Conservation (phyloP, 2,888 invertebrate genomes). For the Dasysyrphus tricinctus region DNA sequence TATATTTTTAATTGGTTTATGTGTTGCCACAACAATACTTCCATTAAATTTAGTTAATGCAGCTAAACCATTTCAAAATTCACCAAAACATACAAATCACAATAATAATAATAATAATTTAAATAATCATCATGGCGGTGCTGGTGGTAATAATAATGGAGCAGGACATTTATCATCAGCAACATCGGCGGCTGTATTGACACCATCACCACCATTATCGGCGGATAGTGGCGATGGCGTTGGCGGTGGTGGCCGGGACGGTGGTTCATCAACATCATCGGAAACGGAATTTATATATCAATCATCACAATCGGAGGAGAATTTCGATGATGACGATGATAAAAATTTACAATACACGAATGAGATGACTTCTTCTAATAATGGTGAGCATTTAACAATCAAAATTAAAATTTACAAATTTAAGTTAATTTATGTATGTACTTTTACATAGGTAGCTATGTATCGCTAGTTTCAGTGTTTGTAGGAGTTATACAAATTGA, state of each 20-base stretch:
- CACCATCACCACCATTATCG: conserved; percentile 79
- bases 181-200: conserved; percentile 73
- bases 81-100: conserved; percentile 67
- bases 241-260: conserved; percentile 40
- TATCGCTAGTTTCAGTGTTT: too few relatives aligned
- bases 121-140: conserved; percentile 34
- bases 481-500: too few relatives aligned
- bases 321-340: conserved; percentile 80
- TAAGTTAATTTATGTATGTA: background rate
- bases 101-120: conserved; percentile 51
- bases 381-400: conserved; percentile 79
- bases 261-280: conserved; percentile 80
- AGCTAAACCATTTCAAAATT: conserved; percentile 73
- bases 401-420: background rate
- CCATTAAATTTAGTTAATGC: conserved; percentile 78
- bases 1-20: conserved; percentile 77
- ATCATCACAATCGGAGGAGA: conserved; percentile 80
- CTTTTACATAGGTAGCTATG: too few relatives aligned
- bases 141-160: background rate
- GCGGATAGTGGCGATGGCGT: conserved; percentile 63
- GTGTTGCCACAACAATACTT: conserved; percentile 77
- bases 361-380: conserved; percentile 77
- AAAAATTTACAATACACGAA: conserved; percentile 77
- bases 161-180: conserved; percentile 47
- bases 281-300: conserved; percentile 81